Conservation (phyloP, 2,797 vertebrate genomes). For the Myotis vivesi region DNA sequence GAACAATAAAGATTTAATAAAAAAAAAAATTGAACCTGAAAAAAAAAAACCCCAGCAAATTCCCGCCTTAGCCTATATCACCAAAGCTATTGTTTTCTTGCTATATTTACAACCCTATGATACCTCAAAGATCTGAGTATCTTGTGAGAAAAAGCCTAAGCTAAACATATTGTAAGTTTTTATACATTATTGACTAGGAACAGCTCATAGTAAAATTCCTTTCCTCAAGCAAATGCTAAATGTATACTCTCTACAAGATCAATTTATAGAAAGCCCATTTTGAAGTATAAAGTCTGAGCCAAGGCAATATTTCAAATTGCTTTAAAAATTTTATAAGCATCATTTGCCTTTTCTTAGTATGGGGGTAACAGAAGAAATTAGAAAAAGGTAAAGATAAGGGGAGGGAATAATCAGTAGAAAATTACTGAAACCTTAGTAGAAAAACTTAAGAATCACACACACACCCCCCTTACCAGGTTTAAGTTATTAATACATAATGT, state of each 20-base stretch:
- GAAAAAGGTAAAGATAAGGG: neutral
- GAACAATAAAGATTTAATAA: no score
- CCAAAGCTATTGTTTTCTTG: neutral
- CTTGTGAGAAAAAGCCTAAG: neutral
- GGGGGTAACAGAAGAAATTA: neutral
- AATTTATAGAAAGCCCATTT: neutral
- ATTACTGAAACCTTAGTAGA: constrained; percentile 14
- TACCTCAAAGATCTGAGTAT: neutral
- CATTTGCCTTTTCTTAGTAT: neutral
- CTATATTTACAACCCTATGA: neutral
- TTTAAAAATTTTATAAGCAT: neutral
- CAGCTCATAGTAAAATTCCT: neutral
- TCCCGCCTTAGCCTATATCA: neutral
- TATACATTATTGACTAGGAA: neutral
- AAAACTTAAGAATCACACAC: neutral
- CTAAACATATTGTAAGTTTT: neutral
- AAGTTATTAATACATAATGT: neutral
- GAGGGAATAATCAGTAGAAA: neutral
- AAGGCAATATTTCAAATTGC: neutral
- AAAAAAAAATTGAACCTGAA: no score
- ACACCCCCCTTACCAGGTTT: neutral
- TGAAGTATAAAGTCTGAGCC: constrained; percentile 20
- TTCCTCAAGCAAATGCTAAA: neutral
- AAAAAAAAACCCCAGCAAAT: constrained; percentile 21
- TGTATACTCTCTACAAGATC: neutral